Conservation (phyloP, 2,797 vertebrate species). For the Platalea minor region DNA sequence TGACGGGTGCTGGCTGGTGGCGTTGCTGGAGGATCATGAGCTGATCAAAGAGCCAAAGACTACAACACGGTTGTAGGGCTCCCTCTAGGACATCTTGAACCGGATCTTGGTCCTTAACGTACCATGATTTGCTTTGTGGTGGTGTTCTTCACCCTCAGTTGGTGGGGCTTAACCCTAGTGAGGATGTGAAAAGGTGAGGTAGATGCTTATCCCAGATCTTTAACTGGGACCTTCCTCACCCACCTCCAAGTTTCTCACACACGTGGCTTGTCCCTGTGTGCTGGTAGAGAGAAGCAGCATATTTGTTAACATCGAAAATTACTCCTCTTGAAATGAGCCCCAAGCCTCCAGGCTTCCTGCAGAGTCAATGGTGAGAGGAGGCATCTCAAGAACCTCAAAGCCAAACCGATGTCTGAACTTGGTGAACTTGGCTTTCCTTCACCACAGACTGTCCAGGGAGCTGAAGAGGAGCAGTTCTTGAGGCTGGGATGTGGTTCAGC, state of each 20-base stretch:
- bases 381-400: neutral
- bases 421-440: neutral
- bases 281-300: neutral
- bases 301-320: neutral
- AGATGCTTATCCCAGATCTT: neutral
- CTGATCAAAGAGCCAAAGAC: neutral
- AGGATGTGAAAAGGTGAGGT: neutral
- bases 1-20: neutral
- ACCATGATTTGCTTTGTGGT: neutral
- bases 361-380: neutral
- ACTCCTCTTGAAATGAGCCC: neutral
- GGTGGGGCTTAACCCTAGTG: neutral
- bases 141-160: neutral
- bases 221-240: neutral
- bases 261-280: neutral
- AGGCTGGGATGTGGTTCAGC: accelerated
- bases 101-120: neutral
- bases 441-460: neutral
- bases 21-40: neutral
- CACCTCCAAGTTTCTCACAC: too few species aligned
- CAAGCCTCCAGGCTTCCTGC: neutral
- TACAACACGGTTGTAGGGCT: neutral
- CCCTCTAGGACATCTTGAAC: too few species aligned
- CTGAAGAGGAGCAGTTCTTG: neutral
- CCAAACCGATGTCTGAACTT: neutral